Evolutionary conservation across 2,113 vertebrate species (phyloP).

Genomic region (Isichthys henryi): DNA sequence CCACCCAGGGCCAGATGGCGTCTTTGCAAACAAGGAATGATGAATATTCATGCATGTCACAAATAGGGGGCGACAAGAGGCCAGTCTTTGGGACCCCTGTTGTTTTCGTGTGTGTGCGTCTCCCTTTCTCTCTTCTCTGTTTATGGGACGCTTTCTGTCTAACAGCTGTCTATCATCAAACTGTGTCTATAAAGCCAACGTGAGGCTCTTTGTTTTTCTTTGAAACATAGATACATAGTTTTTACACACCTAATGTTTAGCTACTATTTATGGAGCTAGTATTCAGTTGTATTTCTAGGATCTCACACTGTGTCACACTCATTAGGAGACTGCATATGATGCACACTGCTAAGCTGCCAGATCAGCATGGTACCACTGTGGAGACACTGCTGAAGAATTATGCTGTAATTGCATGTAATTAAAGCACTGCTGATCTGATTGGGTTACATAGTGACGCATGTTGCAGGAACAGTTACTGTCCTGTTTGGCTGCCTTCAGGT

Average conservation of each 20-base stretch:
- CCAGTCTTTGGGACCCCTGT: neutral
- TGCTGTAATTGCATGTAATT: neutral
- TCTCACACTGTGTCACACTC: neutral
- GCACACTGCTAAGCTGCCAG: neutral
- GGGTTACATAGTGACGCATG: neutral
- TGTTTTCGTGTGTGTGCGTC: neutral
- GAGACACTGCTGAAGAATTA: neutral
- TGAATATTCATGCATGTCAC: constrained; percentile 61
- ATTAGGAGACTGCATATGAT: neutral
- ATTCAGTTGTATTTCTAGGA: neutral
- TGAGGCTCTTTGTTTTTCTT: neutral
- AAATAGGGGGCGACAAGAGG: neutral
- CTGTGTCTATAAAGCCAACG: neutral
- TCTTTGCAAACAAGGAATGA: constrained; percentile 49
- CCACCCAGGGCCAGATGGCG: constrained; percentile 58
- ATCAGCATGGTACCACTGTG: neutral
- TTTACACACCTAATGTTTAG: neutral
- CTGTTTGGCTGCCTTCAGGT: neutral
- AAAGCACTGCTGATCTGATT: neutral
- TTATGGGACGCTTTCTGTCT: constrained; percentile 15
- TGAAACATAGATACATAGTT: neutral
- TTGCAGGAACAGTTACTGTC: neutral
- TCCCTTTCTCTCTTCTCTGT: constrained; percentile 7
- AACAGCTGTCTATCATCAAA: constrained; percentile 19
- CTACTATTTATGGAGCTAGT: neutral